A percentile compares a stretch with the other conserved stretches of the same genome.
phyloP scores from a whole-genome alignment of 23 tunicate species.

The Halocynthia aurantium region DNA sequence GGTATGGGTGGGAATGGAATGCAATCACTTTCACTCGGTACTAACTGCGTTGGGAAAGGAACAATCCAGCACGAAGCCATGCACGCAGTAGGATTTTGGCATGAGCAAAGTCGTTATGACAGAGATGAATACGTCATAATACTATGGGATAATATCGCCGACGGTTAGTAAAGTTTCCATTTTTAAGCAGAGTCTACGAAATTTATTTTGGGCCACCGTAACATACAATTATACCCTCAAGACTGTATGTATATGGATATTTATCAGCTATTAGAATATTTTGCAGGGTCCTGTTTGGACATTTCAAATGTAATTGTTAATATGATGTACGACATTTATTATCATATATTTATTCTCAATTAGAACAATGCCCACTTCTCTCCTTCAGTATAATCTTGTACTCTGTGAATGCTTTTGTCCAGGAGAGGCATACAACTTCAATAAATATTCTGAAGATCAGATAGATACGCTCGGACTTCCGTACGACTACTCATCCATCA shows the following conservation, averaged over 20 bases:
- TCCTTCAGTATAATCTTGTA: too few relatives aligned
- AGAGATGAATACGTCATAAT: slow-evolving; percentile 58
- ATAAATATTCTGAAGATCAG: slow-evolving; percentile 22
- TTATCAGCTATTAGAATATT: too few relatives aligned
- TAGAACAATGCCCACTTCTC: too few relatives aligned
- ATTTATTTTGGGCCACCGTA: too few relatives aligned
- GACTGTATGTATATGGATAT: too few relatives aligned
- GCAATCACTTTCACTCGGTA: slow-evolving; percentile 46
- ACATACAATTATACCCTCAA: too few relatives aligned
- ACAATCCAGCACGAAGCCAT: slow-evolving; percentile 54
- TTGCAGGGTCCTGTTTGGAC: too few relatives aligned
- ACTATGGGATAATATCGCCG: slow-evolving; percentile 55
- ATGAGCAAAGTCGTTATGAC: slow-evolving; percentile 65
- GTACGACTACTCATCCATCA: slow-evolving; percentile 56
- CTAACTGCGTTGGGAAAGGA: slow-evolving; percentile 42
- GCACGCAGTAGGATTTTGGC: slow-evolving; percentile 80
- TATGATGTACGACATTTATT: too few relatives aligned
- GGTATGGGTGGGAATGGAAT: slow-evolving; percentile 31
- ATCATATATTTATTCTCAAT: too few relatives aligned
- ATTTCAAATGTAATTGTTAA: too few relatives aligned
- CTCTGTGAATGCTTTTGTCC: too few relatives aligned
- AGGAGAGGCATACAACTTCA: slow-evolving; percentile 50
- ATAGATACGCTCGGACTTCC: slow-evolving; percentile 17
- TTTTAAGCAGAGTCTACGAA: too few relatives aligned
- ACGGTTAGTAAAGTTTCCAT: slow-evolving; percentile 3